A percentile compares a stretch with the other conserved stretches of the same genome.
phyloP scores from a whole-genome alignment of 2,113 vertebrate species.

The Jaculus jaculus region DNA sequence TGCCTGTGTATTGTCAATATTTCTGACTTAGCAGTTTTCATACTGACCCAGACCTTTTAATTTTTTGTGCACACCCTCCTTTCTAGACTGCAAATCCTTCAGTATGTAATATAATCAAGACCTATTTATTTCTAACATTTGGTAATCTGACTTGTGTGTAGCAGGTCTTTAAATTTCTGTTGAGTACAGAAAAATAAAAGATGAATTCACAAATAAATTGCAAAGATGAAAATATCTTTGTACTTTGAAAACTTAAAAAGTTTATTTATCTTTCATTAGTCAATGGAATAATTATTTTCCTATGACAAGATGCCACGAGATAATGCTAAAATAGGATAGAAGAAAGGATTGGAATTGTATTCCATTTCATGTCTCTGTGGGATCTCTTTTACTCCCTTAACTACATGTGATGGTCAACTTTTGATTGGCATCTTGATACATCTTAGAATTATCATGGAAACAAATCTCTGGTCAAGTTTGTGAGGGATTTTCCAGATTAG shows the following conservation, averaged over 20 bases:
- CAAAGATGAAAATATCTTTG: background rate
- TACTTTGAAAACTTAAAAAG: background rate
- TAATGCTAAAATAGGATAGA: background rate
- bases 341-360: background rate
- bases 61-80: background rate
- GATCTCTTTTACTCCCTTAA: background rate
- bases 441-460: no score
- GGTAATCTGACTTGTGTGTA: background rate
- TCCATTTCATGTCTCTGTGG: background rate
- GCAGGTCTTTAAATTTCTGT: conserved; percentile 5
- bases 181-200: background rate
- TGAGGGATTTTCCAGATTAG: no score
- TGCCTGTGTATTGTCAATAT: background rate
- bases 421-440: no score
- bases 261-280: background rate
- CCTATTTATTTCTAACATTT: background rate
- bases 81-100: background rate
- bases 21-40: background rate
- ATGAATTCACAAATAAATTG: background rate
- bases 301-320: background rate
- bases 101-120: background rate
- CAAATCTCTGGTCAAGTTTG: no score
- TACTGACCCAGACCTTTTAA: background rate
- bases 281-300: background rate
- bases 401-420: no score